Conservation (phyloP, 2,113 vertebrate species). For the Platycercus adscitus region DNA sequence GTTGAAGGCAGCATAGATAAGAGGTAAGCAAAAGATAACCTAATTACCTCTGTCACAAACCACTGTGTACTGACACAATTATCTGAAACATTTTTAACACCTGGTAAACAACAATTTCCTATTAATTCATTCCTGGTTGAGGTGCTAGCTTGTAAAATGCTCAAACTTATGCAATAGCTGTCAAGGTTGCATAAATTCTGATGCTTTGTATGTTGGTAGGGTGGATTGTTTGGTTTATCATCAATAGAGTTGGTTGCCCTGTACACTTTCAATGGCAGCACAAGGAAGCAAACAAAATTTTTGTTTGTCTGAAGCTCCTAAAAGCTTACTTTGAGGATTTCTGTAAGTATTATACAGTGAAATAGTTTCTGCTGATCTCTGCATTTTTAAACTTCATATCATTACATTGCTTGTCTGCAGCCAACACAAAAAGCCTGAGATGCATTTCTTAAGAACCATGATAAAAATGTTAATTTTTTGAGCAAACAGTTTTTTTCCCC, state of each 20-base stretch:
- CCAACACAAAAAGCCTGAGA: slow-evolving; percentile 40
- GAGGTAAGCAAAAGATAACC: neutral
- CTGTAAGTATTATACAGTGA: slow-evolving; percentile 13
- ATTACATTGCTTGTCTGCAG: slow-evolving; percentile 18
- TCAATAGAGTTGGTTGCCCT: neutral
- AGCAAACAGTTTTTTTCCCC: slow-evolving; percentile 55
- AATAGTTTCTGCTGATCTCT: slow-evolving; percentile 48
- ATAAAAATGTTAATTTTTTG: slow-evolving; percentile 57
- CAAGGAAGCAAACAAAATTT: neutral
- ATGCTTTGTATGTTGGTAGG: fast-evolving
- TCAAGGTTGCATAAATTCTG: slow-evolving; percentile 14
- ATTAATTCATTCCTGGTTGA: neutral
- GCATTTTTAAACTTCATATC: slow-evolving; percentile 57
- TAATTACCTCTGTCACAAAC: neutral
- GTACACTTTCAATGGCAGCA: neutral
- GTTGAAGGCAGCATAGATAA: neutral
- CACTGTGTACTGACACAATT: neutral
- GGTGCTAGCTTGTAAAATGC: neutral
- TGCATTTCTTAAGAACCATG: slow-evolving; percentile 49
- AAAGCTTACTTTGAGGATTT: neutral
- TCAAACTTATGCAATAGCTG: neutral
- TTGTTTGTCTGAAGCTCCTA: neutral
- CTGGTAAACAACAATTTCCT: slow-evolving; percentile 8
- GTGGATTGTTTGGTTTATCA: neutral
- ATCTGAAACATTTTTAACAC: slow-evolving; percentile 7